A percentile compares a stretch with the other conserved stretches of the same genome.
phyloP scores from a whole-genome alignment of 2,113 vertebrate genomes.

The Pogonocichla stellata region DNA sequence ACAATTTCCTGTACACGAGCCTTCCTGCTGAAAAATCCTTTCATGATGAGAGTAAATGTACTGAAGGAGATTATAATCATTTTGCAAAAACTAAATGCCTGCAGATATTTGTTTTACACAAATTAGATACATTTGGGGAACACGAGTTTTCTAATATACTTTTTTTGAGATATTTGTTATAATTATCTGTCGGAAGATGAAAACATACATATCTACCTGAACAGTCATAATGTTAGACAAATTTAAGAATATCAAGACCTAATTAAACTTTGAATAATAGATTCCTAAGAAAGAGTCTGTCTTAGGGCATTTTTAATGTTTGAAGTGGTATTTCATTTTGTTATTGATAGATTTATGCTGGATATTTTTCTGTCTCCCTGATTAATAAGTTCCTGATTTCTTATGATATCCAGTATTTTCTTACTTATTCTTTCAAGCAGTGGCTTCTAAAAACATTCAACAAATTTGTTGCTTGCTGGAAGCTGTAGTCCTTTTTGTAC shows the following conservation, averaged over 20 bases:
- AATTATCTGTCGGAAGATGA: background rate
- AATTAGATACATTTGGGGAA: background rate
- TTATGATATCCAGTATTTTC: background rate
- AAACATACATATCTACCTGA: background rate
- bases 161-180: background rate
- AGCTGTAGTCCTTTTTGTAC: background rate
- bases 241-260: background rate
- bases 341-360: background rate
- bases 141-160: accelerated
- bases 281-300: background rate
- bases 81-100: background rate
- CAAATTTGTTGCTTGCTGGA: background rate
- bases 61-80: background rate
- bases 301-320: background rate
- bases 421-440: background rate
- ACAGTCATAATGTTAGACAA: background rate
- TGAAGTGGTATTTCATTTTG: background rate
- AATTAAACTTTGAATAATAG: background rate
- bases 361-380: background rate
- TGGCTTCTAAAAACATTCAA: background rate
- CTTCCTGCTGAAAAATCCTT: background rate
- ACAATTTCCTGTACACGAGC: background rate
- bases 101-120: background rate
- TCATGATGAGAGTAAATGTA: background rate
- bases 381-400: background rate